These are phyloP conservation scores for Helicoverpa zea DNA, from an alignment of 1,140 invertebrate species.

Conservation along the genomic window DNA sequence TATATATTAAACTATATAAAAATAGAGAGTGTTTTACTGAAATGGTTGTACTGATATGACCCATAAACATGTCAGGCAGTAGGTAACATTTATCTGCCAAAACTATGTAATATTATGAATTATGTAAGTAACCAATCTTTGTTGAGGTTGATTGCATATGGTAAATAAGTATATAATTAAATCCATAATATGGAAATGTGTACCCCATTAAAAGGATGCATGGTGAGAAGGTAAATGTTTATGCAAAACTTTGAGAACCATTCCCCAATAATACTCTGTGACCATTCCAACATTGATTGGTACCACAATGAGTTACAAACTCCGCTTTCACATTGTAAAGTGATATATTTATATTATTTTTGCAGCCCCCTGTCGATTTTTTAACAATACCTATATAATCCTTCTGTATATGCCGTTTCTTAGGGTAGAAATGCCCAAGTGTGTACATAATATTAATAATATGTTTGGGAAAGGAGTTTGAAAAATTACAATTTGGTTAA, in stretches of 20 bases:
- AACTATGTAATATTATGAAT: no score
- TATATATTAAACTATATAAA: no score
- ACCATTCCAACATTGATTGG: constrained; percentile 69
- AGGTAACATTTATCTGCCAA: no score
- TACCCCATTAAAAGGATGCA: no score
- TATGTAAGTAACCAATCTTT: no score
- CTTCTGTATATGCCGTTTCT: constrained; percentile 52
- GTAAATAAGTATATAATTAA: no score
- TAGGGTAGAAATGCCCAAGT: constrained; percentile 52
- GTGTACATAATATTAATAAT: constrained; percentile 12
- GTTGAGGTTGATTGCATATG: no score
- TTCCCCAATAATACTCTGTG: constrained; percentile 60
- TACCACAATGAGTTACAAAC: constrained; percentile 80
- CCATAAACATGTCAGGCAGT: no score
- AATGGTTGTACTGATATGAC: no score
- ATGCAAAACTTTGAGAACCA: constrained; percentile 64
- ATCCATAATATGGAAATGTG: no score
- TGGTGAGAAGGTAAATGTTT: background rate
- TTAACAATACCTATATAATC: constrained; percentile 64
- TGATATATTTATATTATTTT: constrained; percentile 85
- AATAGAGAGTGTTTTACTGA: no score
- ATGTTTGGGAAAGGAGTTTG: constrained; percentile 54
- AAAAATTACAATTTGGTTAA: constrained; percentile 83
- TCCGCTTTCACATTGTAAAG: constrained; percentile 78
- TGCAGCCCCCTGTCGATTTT: constrained; percentile 63